Conservation (phyloP, 2,888 invertebrate genomes). For the Pseudoips prasinana region DNA sequence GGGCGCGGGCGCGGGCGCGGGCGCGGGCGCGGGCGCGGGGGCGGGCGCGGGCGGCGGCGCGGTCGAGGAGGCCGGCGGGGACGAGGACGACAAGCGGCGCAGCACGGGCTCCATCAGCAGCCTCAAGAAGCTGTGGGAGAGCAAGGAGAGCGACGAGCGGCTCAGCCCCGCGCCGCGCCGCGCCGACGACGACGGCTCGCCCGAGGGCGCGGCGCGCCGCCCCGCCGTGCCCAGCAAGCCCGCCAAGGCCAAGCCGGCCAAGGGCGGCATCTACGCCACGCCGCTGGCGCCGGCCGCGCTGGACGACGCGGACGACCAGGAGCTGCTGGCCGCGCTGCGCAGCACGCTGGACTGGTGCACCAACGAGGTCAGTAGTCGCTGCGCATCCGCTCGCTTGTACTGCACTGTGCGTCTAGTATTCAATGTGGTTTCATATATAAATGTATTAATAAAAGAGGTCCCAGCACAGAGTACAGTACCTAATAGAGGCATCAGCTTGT, state of each 20-base stretch:
- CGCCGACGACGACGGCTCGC: slow-evolving; percentile 41
- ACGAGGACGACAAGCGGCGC: slow-evolving; percentile 91
- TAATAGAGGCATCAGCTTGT: too few species aligned
- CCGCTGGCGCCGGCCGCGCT: slow-evolving; percentile 74
- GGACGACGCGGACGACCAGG: slow-evolving; percentile 54
- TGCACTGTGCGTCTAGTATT: background rate
- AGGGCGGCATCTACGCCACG: slow-evolving; percentile 89
- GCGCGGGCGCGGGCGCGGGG: slow-evolving; percentile 92
- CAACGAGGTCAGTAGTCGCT: slow-evolving; percentile 62
- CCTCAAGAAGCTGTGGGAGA: slow-evolving; percentile 96
- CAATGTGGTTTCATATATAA: too few species aligned
- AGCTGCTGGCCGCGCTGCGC: slow-evolving; percentile 77
- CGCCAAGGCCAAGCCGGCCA: slow-evolving; percentile 73
- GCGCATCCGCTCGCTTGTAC: slow-evolving; percentile 1
- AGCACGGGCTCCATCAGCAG: slow-evolving; percentile 97
- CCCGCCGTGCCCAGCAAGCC: slow-evolving; percentile 86
- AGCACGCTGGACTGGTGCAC: slow-evolving; percentile 83
- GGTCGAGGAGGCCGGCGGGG: slow-evolving; percentile 69
- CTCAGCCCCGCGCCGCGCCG: slow-evolving; percentile 84
- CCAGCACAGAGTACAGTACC: too few species aligned
- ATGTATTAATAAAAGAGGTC: too few species aligned
- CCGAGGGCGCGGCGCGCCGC: slow-evolving; percentile 43
- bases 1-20: slow-evolving; percentile 66
- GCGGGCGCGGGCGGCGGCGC: slow-evolving; percentile 64
- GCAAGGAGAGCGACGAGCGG: slow-evolving; percentile 85